phyloP scores from a whole-genome alignment of 2,888 invertebrate genomes.

The Aphodius sticticus region DNA sequence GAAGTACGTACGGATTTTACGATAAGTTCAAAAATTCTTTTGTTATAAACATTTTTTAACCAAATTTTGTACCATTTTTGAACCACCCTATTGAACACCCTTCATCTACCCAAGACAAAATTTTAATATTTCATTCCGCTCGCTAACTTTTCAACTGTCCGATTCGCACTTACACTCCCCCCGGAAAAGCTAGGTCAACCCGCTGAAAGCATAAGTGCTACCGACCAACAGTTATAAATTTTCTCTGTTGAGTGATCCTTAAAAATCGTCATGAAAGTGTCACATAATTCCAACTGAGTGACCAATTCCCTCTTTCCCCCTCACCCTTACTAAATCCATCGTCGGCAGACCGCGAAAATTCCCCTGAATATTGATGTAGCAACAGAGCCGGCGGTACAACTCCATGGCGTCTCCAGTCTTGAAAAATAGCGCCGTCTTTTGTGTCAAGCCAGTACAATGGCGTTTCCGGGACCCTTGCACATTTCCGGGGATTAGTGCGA shows the following conservation, averaged over 20 bases:
- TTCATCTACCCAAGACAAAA: neutral
- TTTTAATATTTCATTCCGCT: no score
- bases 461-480: constrained; percentile 49
- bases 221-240: constrained; percentile 18
- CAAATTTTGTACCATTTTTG: no score
- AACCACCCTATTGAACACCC: no score
- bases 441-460: constrained; percentile 51
- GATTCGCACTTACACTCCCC: no score
- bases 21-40: no score
- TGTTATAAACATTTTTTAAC: no score
- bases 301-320: constrained; percentile 46
- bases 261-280: constrained; percentile 25
- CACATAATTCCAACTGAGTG: constrained; percentile 39
- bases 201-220: constrained; percentile 6
- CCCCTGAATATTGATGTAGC: constrained; percentile 46
- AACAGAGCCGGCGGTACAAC: neutral
- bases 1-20: no score
- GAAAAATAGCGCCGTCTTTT: constrained; percentile 52
- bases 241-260: constrained; percentile 13
- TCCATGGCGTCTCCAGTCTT: constrained; percentile 26
- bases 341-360: constrained; percentile 18
- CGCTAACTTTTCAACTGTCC: no score
- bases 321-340: constrained; percentile 34
- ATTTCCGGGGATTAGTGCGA: constrained; percentile 57
- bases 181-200: no score